Conservation (phyloP, 2,888 invertebrate genomes). For the Aelia acuminata region DNA sequence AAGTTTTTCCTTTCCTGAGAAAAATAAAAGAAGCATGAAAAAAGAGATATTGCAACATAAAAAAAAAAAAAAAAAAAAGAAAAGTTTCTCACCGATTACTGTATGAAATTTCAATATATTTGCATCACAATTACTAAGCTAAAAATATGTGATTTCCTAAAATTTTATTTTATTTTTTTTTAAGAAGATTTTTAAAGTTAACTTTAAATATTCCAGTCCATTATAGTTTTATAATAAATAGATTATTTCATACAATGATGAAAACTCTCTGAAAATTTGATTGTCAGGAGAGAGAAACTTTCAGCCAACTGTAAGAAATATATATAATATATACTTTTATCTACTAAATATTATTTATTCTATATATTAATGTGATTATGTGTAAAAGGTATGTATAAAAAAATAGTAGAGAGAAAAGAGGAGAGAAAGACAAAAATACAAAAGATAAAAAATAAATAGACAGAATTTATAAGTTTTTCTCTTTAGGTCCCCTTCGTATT, state of each 20-base stretch:
- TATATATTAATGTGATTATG: slow-evolving; percentile 53
- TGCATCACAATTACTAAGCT: slow-evolving; percentile 42
- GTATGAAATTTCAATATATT: slow-evolving; percentile 48
- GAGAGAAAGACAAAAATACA: slow-evolving; percentile 55
- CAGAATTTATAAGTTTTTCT: slow-evolving; percentile 55
- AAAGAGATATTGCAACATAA: not conserved
- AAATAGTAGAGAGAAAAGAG: slow-evolving; percentile 57
- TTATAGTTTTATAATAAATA: slow-evolving; percentile 49
- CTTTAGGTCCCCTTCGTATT: slow-evolving; percentile 58
- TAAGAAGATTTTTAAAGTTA: slow-evolving; percentile 35
- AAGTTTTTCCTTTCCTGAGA: not conserved
- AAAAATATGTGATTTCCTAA: slow-evolving; percentile 54
- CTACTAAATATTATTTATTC: slow-evolving; percentile 54
- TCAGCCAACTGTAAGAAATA: slow-evolving; percentile 54
- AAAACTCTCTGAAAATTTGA: slow-evolving; percentile 59
- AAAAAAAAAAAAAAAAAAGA: not conserved
- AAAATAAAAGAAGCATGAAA: not conserved
- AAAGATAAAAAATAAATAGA: slow-evolving; percentile 53
- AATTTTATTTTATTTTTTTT: slow-evolving; percentile 24
- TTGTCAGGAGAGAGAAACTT: slow-evolving; percentile 59
- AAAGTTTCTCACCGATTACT: slow-evolving; percentile 5
- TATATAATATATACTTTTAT: slow-evolving; percentile 51
- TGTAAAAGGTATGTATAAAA: slow-evolving; percentile 56
- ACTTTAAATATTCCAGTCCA: slow-evolving; percentile 49
- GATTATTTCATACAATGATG: slow-evolving; percentile 47